These are phyloP conservation scores for Redunca redunca DNA, from an alignment of 2,113 vertebrate genomes.

Conservation along the genomic window DNA sequence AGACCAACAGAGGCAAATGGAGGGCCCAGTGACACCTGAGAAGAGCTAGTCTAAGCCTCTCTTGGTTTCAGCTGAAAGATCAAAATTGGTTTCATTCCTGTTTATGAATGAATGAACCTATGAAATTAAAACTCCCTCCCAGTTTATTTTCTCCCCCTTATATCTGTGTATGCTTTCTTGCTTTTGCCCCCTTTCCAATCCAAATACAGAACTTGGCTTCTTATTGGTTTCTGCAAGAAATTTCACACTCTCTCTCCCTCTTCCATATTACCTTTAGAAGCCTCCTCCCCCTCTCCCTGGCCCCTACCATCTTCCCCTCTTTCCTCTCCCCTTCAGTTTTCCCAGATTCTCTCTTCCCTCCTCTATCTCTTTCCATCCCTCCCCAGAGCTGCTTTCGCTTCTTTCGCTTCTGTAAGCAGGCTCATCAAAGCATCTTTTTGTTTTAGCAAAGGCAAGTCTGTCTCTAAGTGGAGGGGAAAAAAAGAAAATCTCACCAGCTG, in stretches of 20 bases:
- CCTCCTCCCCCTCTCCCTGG: neutral
- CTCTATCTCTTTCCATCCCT: neutral
- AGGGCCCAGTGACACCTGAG: accelerated
- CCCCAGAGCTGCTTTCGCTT: neutral
- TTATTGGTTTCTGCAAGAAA: neutral
- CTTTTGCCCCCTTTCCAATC: neutral
- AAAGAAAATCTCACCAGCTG: neutral
- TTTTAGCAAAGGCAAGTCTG: conserved; percentile 11
- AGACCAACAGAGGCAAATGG: neutral
- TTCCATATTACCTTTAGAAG: neutral
- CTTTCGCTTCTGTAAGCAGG: neutral
- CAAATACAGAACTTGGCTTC: neutral
- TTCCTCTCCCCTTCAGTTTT: accelerated
- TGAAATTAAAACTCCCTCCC: neutral
- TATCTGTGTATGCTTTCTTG: neutral
- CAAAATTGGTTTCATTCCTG: neutral
- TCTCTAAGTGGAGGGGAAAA: neutral
- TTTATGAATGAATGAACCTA: neutral
- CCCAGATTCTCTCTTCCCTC: no score
- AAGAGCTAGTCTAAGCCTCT: neutral
- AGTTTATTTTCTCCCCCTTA: neutral
- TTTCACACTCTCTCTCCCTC: neutral
- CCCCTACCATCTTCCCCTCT: no score
- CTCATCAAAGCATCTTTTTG: neutral
- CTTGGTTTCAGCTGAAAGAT: neutral